phyloP scores from a whole-genome alignment of 2,797 vertebrate species.

The Mormyrus proboscirostris region DNA sequence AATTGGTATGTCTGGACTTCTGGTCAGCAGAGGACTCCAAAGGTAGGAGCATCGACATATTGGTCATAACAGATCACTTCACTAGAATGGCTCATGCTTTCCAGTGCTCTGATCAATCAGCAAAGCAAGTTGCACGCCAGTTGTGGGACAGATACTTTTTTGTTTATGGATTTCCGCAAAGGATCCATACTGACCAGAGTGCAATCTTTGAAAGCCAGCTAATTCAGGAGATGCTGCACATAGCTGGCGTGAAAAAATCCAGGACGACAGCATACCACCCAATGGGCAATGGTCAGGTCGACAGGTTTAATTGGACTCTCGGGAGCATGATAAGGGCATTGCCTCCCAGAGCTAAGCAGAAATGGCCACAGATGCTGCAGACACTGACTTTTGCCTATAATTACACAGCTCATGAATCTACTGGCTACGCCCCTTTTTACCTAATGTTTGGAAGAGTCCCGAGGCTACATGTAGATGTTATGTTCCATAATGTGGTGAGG shows the following conservation, averaged over 20 bases:
- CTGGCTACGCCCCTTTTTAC: constrained; percentile 19
- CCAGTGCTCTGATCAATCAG: too few species aligned
- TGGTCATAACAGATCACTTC: too few species aligned
- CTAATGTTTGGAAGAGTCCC: constrained; percentile 12
- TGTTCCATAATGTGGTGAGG: constrained; percentile 12
- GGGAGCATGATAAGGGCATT: constrained; percentile 21
- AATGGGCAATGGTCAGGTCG: background rate
- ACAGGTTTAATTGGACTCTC: constrained; percentile 18
- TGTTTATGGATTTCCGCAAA: background rate
- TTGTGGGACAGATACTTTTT: too few species aligned
- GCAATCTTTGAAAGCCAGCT: background rate
- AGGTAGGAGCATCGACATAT: background rate
- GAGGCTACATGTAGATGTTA: constrained; percentile 12
- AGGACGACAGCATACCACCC: background rate
- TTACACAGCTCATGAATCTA: constrained; percentile 10
- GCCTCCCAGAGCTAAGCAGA: background rate
- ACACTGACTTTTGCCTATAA: constrained; percentile 29
- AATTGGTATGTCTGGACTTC: background rate
- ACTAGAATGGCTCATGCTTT: too few species aligned
- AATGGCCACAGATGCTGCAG: constrained; percentile 15
- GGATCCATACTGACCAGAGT: background rate
- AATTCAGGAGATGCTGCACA: background rate
- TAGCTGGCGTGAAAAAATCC: background rate
- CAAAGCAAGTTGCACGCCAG: too few species aligned
- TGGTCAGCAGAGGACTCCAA: background rate